Conservation (phyloP, 2,113 vertebrate genomes). For the Elephas maximus region DNA sequence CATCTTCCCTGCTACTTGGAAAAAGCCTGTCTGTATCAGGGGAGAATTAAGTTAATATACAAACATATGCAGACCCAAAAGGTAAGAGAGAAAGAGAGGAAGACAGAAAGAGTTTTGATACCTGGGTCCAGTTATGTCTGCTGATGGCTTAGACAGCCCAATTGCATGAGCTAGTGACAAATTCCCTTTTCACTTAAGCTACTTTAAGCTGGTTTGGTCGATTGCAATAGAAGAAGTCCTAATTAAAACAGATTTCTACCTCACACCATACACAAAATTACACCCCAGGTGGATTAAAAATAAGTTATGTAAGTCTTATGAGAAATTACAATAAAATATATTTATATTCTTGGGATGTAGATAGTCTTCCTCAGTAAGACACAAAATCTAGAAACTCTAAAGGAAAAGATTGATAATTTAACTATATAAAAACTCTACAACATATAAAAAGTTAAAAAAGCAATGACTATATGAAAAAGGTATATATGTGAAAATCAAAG, state of each 20-base stretch:
- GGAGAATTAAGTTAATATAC: constrained; percentile 69
- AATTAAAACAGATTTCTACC: constrained; percentile 54
- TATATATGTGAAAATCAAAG: constrained; percentile 7
- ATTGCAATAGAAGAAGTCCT: background rate
- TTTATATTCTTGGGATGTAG: constrained; percentile 12
- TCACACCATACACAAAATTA: constrained; percentile 45
- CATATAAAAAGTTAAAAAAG: constrained; percentile 27
- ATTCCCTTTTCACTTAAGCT: constrained; percentile 8
- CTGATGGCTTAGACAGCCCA: background rate
- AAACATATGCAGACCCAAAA: constrained; percentile 61
- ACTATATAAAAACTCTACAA: constrained; percentile 28
- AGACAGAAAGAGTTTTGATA: constrained; percentile 35
- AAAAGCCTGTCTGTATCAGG: constrained; percentile 72
- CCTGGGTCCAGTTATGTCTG: background rate
- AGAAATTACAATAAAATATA: constrained; percentile 41
- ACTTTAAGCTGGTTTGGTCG: constrained; percentile 40
- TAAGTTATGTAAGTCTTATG: constrained; percentile 13
- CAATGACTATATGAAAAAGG: constrained; percentile 21
- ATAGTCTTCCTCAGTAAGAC: constrained; percentile 46
- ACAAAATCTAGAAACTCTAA: constrained; percentile 59
- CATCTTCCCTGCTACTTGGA: constrained; percentile 71
- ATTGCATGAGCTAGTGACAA: constrained; percentile 5
- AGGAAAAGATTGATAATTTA: constrained; percentile 65
- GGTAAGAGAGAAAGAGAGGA: background rate
- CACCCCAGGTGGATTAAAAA: constrained; percentile 47